These are phyloP conservation scores for Rotaria magnacalcarata DNA, from an alignment of 2,888 invertebrate genomes.

Conservation along the genomic window DNA sequence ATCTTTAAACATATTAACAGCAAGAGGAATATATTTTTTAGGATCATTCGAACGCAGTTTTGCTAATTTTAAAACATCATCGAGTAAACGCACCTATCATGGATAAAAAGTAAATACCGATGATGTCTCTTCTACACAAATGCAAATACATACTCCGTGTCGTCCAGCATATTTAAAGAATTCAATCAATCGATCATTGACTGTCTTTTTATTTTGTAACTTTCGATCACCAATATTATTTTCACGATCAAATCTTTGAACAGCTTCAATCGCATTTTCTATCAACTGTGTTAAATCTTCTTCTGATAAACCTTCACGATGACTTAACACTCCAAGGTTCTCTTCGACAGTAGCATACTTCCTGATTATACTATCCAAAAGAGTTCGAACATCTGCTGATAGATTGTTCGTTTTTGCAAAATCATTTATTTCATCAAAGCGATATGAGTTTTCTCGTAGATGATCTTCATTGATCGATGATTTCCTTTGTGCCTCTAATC, in stretches of 20 bases:
- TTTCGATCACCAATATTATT: constrained; percentile 11
- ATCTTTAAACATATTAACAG: neutral
- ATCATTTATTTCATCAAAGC: neutral
- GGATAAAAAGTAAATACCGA: neutral
- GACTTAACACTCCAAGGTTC: neutral
- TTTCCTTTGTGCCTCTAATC: neutral
- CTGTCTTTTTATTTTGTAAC: neutral
- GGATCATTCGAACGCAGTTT: constrained; percentile 9
- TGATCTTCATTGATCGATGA: neutral
- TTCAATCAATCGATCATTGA: neutral
- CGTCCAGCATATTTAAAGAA: neutral
- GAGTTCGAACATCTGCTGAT: neutral
- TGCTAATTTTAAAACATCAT: neutral
- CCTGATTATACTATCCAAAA: neutral
- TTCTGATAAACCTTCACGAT: neutral
- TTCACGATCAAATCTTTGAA: neutral
- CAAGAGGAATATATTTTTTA: neutral
- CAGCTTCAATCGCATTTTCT: neutral
- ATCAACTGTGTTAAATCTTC: neutral
- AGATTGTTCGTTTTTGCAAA: neutral
- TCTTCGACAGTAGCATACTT: neutral
- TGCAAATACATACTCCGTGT: neutral
- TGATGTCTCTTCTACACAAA: neutral
- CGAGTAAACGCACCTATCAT: neutral
- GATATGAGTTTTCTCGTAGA: neutral